Conservation (phyloP, 2,888 invertebrate species). For the Sinohyriopsis cumingii region DNA sequence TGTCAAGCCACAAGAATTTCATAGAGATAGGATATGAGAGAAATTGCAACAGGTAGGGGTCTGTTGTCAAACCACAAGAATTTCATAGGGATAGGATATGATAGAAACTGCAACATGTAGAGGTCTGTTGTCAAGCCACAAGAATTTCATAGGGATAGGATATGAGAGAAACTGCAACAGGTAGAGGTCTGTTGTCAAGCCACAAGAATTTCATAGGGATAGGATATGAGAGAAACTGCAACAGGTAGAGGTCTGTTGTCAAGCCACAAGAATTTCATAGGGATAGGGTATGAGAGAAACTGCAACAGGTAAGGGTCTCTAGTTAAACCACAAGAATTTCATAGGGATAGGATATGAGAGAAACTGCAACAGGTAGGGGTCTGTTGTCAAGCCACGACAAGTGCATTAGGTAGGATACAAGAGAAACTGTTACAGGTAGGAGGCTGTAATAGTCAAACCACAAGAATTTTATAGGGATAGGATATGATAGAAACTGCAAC, state of each 20-base stretch:
- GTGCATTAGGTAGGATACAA: conserved; percentile 18
- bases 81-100: not conserved
- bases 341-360: too few relatives aligned
- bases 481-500: not conserved
- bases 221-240: too few relatives aligned
- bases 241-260: too few relatives aligned
- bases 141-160: too few relatives aligned
- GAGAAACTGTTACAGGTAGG: conserved; percentile 27
- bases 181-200: too few relatives aligned
- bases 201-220: too few relatives aligned
- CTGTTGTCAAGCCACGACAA: conserved; percentile 15
- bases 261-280: conserved; percentile 39
- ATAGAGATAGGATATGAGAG: conserved; percentile 21
- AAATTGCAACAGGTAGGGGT: conserved; percentile 20
- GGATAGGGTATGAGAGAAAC: conserved; percentile 42
- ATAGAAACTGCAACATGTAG: not conserved
- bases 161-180: too few relatives aligned
- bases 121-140: too few relatives aligned
- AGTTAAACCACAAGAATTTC: not conserved
- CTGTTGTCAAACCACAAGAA: not conserved
- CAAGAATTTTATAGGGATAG: not conserved
- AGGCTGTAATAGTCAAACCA: not conserved
- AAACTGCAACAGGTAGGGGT: too few relatives aligned
- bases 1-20: conserved; percentile 18
- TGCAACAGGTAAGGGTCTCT: conserved; percentile 33